Evolutionary conservation across 2,113 vertebrate genomes (phyloP), one percentile per base, ranked within the genome.

Genomic region (Coracopsis vasa): DNA sequence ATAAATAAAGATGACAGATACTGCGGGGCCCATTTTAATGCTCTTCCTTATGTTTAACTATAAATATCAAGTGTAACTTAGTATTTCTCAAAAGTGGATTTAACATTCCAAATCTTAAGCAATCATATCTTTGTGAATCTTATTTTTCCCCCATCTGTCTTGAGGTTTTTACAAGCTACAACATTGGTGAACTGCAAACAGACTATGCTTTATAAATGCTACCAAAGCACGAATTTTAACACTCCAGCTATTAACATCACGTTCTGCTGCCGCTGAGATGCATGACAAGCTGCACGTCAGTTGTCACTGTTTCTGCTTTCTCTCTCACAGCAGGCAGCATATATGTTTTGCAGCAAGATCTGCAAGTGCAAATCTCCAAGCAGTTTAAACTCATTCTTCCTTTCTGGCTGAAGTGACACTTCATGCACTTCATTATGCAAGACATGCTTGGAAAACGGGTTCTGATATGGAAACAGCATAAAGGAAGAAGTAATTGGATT

Each of bases 221-320:
- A 80, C 31, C 48, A 86, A 93, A 35, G 44, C 20, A 65, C 23
- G 23, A 44, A 75, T 88, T 90, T 75, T 75, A 93, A 85, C 27
- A 44, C 25, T 80, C 41, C 23, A 65, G 85, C 47, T 67, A 95
- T 51, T 85, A 82, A 48, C 25, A 92, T 60, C 66, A 60, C 2
- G 0, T 71, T 78, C 45, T 37, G 19, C 41, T 47, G 67, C 48
- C 53, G 21, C 31, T 0, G 2, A 81, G 80, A 66, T 41, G 37
- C 53, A 71, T 0, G 4, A 66, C n/a, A n/a, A 67, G 47, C n/a
- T 69, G 45, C 37, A 56, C 1, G 0, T 41, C 2, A 2, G 17
- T 53, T 70, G 45, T 16, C 70, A 27, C 47, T 15, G 31, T 11
- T 74, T 25, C 45, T 50, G 56, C 28, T 74, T 53, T 33, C 15